Evolutionary conservation across 1,140 invertebrate species (phyloP).

Genomic region (Bombus superbus): DNA sequence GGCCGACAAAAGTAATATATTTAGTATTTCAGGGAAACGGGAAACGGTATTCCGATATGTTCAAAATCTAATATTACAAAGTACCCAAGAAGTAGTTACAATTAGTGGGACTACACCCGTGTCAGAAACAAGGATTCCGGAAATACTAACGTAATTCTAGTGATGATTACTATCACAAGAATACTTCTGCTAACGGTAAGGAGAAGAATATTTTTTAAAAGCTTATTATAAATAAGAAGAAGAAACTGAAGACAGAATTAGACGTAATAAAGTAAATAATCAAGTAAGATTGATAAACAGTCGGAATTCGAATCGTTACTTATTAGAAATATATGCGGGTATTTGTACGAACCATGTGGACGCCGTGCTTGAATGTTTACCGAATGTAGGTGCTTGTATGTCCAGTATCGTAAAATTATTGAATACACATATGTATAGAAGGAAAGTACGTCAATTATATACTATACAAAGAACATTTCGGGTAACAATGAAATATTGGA

Average conservation of each 20-base stretch:
- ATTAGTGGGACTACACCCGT: neutral
- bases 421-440: neutral
- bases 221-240: accelerated
- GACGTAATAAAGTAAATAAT: neutral
- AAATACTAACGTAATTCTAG: accelerated
- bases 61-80: neutral
- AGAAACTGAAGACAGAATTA: neutral
- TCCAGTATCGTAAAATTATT: neutral
- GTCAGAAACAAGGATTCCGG: accelerated
- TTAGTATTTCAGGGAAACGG: neutral
- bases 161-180: neutral
- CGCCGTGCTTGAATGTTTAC: neutral
- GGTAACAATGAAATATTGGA: neutral
- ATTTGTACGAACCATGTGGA: neutral
- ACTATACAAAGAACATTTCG: neutral
- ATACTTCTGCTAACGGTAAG: neutral
- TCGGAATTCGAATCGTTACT: neutral
- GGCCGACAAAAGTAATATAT: neutral
- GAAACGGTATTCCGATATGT: neutral
- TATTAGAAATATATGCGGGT: neutral
- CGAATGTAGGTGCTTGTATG: neutral
- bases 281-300: neutral
- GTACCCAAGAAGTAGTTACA: neutral
- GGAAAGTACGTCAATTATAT: neutral
- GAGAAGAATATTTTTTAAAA: neutral